phyloP scores from a whole-genome alignment of 2,888 invertebrate genomes.

The Gari tellinella region DNA sequence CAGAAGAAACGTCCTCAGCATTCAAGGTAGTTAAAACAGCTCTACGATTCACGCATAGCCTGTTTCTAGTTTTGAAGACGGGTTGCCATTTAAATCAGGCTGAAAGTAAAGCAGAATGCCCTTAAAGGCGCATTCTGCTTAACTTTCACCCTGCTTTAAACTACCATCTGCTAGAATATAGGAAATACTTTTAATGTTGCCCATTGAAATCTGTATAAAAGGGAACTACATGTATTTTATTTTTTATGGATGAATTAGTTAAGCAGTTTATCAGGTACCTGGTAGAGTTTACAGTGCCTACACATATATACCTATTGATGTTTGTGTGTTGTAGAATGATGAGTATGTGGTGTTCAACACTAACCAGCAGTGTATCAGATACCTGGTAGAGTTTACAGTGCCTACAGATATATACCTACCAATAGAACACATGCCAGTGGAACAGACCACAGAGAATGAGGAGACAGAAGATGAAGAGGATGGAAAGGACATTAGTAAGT shows the following conservation, averaged over 20 bases:
- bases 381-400: conserved; percentile 81
- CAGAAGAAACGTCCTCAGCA: conserved; percentile 59
- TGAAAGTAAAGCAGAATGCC: too few species aligned
- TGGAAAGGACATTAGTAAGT: neutral
- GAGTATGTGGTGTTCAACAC: conserved; percentile 82
- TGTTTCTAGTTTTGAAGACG: too few species aligned
- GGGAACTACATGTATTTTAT: too few species aligned
- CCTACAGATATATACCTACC: conserved; percentile 1
- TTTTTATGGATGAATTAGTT: too few species aligned
- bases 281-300: conserved; percentile 77
- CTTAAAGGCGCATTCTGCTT: too few species aligned
- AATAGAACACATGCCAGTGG: too few species aligned
- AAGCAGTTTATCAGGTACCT: conserved; percentile 81
- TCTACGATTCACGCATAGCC: too few species aligned
- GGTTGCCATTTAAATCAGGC: too few species aligned
- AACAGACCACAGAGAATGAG: neutral
- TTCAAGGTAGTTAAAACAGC: conserved; percentile 70
- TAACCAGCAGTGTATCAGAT: conserved; percentile 79
- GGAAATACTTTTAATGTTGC: too few species aligned
- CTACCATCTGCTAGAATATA: too few species aligned
- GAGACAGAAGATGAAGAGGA: conserved; percentile 25
- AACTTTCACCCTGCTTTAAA: too few species aligned
- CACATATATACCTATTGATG: neutral
- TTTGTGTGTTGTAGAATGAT: conserved; percentile 81
- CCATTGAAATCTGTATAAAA: too few species aligned